Conservation (phyloP, 2,888 invertebrate species). For the Chorisops tibialis region DNA sequence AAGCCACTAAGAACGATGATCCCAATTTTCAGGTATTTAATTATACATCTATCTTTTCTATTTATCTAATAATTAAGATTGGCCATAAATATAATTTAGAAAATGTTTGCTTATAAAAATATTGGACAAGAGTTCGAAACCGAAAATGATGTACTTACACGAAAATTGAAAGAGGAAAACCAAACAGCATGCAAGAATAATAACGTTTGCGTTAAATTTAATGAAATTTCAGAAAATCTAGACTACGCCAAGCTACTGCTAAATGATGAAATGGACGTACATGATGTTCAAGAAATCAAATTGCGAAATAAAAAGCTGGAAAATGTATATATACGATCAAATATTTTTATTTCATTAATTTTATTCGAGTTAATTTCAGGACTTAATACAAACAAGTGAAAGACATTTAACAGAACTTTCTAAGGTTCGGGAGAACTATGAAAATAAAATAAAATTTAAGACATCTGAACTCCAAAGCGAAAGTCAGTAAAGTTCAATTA, state of each 20-base stretch:
- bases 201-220: neutral
- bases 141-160: neutral
- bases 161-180: neutral
- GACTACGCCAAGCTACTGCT: neutral
- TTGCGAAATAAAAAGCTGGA: conserved; percentile 7
- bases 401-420: conserved; percentile 1
- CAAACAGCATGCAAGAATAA: neutral
- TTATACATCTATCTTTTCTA: too few species aligned
- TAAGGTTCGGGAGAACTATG: conserved; percentile 1
- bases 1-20: too few species aligned
- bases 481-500: conserved; percentile 5
- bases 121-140: too few species aligned
- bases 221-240: neutral
- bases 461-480: conserved; percentile 3
- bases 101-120: too few species aligned
- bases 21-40: too few species aligned
- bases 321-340: neutral
- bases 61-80: too few species aligned
- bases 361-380: neutral
- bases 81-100: too few species aligned
- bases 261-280: neutral
- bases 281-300: conserved; percentile 4
- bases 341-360: neutral
- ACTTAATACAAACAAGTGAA: conserved; percentile 5
- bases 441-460: conserved; percentile 6